Evolutionary conservation across 1,140 invertebrate species (phyloP), one percentile per base, ranked within the genome.

Genomic region (Lethocerus indicus): DNA sequence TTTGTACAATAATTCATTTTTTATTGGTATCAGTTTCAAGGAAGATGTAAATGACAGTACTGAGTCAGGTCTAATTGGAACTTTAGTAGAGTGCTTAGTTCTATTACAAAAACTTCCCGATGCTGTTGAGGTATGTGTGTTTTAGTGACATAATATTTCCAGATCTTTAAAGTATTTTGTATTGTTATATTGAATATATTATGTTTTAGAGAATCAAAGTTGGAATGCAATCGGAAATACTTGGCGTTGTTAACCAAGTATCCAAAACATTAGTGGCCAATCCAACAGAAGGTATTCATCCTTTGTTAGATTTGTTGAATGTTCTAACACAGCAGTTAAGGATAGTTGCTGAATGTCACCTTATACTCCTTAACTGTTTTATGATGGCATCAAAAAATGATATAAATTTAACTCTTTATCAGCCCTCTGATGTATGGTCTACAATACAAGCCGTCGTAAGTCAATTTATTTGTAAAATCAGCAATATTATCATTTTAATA

Each of bases 391-490:
- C 65, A 26, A 67, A 71, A 59, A 71, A 70, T 45, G 65, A 71
- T 28, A 55, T 68, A 20, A 68, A 72, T 52, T 61, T 72, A 2
- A 68, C 70, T 35, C 61, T 78, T 3, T 90, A 91, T 65, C 78
- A 79, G 55, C 78, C 87, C 58, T 73, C 78, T 14, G 82, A 90
- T 64, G 85, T 90, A 56, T 93, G 89, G 88, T 78, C 75, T 27
- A 83, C 85, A 59, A 80, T 91, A 21, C 89, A 94, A 64, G 75
- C 77, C 59, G 83, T 90, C 55, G 83, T 90, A 72, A 71, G 75
- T 69, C 12, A 43, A 49, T 49, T 1, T 47, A 46, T 41, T 26
- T 20, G 16, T 28, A 51, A n/a, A n/a, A n/a, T n/a, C n/a, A n/a
- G n/a, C n/a, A n/a, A n/a, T n/a, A n/a, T n/a, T n/a, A n/a, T n/a